phyloP scores from a whole-genome alignment of 2,113 vertebrate species.

The Gallinago paraguaiae region DNA sequence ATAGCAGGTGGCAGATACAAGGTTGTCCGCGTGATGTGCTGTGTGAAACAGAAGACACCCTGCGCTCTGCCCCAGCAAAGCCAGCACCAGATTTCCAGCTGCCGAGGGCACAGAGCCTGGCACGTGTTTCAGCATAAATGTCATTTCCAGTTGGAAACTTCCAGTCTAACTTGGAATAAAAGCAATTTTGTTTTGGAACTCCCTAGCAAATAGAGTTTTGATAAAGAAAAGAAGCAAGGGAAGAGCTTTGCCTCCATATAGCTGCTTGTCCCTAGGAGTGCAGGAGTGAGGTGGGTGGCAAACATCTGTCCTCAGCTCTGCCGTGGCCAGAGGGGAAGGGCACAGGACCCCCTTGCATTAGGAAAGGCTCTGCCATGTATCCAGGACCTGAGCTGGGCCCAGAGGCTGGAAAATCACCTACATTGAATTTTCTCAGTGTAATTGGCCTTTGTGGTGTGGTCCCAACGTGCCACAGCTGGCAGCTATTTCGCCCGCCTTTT shows the following conservation, averaged over 20 bases:
- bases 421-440: not conserved
- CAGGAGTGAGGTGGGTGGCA: not conserved
- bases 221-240: not conserved
- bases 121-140: not conserved
- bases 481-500: not conserved
- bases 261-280: not conserved
- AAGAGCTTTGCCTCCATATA: not conserved
- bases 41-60: not conserved
- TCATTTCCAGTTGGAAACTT: not conserved
- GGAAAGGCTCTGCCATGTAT: not conserved
- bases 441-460: not conserved
- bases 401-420: not conserved
- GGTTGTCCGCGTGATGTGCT: not conserved
- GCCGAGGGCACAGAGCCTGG: not conserved
- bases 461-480: not conserved
- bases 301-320: not conserved
- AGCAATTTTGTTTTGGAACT: not conserved
- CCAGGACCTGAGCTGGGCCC: not conserved
- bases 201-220: not conserved
- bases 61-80: not conserved
- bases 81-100: not conserved
- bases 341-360: fast-evolving
- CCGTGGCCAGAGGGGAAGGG: not conserved
- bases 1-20: not conserved
- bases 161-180: not conserved